Conservation (phyloP, 2,113 vertebrate genomes). For the Aegithalos caudatus region DNA sequence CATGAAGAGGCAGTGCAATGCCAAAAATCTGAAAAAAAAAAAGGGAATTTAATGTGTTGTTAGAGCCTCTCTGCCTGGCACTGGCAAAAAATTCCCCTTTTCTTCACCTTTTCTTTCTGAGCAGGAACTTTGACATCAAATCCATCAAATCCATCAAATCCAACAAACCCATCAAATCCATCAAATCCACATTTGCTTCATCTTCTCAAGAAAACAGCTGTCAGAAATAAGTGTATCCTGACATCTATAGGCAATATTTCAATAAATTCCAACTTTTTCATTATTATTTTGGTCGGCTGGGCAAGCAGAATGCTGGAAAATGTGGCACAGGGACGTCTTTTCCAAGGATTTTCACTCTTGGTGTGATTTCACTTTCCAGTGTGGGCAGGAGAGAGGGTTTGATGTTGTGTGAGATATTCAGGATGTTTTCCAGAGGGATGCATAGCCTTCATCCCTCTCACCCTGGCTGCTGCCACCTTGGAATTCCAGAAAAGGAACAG, state of each 20-base stretch:
- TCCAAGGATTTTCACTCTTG: not conserved
- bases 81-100: not conserved
- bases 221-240: not conserved
- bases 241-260: not conserved
- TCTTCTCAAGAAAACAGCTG: not conserved
- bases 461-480: no score
- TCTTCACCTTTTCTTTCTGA: not conserved
- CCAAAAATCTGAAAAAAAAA: not conserved
- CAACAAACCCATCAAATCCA: not conserved
- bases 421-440: not conserved
- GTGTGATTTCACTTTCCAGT: fast-evolving
- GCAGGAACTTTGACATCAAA: not conserved
- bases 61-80: not conserved
- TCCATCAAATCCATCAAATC: not conserved
- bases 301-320: not conserved
- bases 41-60: not conserved
- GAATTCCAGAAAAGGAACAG: not conserved
- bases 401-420: fast-evolving
- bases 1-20: not conserved
- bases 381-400: not conserved
- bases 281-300: not conserved
- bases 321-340: no score
- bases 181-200: not conserved
- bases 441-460: not conserved
- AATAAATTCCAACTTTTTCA: not conserved